Evolutionary conservation across 2,113 vertebrate genomes (phyloP).

Genomic region (Amblyornis subalaris): DNA sequence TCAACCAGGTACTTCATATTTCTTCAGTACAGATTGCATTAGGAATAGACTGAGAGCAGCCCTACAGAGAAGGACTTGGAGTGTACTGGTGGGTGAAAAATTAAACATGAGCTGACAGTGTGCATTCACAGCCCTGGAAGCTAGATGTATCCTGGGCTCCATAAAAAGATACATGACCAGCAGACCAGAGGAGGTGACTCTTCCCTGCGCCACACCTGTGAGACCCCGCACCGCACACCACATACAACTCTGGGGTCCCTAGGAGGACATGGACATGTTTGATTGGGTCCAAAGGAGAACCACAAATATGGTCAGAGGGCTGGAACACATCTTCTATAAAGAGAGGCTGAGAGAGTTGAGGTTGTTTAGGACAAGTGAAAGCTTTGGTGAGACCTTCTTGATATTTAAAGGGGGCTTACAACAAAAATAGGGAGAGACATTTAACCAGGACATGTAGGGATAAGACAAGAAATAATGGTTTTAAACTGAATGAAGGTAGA

Average conservation of each 20-base stretch:
- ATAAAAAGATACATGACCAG: not conserved
- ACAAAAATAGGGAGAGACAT: not conserved
- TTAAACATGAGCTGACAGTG: not conserved
- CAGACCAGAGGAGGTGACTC: rapidly evolving
- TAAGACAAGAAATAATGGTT: not conserved
- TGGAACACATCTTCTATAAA: not conserved
- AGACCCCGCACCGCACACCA: not conserved
- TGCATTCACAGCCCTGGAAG: not conserved
- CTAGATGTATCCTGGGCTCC: not conserved
- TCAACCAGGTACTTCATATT: not conserved
- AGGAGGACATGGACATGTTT: rapidly evolving
- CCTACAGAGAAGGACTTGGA: not conserved
- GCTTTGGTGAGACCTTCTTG: not conserved
- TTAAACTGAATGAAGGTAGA: not conserved
- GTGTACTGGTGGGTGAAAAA: not conserved
- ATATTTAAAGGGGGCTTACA: not conserved
- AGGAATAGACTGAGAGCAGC: not conserved
- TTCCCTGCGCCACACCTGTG: not conserved
- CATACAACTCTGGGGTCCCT: not conserved
- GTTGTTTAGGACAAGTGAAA: not conserved
- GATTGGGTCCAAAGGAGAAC: not conserved
- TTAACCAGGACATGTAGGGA: not conserved
- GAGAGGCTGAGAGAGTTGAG: not conserved
- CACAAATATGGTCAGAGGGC: not conserved
- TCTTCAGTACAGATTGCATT: not conserved